phyloP scores from a whole-genome alignment of 2,113 vertebrate genomes.

The Podocnemis expansa region DNA sequence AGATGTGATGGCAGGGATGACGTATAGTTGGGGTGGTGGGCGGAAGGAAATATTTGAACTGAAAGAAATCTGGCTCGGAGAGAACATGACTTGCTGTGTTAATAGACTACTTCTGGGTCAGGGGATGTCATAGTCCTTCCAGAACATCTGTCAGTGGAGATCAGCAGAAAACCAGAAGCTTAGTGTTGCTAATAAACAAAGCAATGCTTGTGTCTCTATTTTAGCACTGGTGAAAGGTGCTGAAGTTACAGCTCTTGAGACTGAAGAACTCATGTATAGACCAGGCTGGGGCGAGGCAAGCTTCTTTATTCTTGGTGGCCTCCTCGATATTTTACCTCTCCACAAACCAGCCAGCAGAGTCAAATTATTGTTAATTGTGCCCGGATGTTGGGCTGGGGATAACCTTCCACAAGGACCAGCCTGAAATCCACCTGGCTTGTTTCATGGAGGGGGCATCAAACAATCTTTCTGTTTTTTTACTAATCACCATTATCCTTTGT shows the following conservation, averaged over 20 bases:
- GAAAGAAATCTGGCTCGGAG: neutral
- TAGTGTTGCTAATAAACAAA: neutral
- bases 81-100: accelerated
- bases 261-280: neutral
- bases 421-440: neutral
- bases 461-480: neutral
- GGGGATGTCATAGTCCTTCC: accelerated
- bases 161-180: neutral
- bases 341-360: neutral
- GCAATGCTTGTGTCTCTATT: neutral
- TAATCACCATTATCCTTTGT: neutral
- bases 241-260: neutral
- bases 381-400: neutral
- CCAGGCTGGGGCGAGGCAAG: accelerated
- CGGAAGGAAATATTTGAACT: neutral
- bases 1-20: neutral
- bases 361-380: neutral
- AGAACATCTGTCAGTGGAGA: neutral
- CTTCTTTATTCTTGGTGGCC: no score
- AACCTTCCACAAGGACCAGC: neutral
- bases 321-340: no score
- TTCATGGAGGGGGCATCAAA: neutral
- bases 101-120: neutral
- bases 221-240: neutral
- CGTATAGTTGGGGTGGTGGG: neutral